Base-by-base conservation (phyloP, 2,888 invertebrate genomes). In the Ariolimax columbianus region DNA sequence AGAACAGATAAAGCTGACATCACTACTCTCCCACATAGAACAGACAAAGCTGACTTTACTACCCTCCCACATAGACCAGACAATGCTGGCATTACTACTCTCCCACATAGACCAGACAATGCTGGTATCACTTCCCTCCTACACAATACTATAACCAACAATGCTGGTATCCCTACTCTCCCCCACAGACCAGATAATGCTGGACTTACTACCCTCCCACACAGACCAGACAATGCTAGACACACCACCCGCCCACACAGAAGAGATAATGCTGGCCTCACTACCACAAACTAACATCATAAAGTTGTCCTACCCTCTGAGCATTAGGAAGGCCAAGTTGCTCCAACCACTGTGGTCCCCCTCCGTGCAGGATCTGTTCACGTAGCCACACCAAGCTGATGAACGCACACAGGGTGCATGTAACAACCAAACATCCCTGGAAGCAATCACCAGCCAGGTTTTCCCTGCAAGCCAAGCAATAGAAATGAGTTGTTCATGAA, bases 301-400 rank as follows among this genome's bases (percentile, higher is more conserved):
- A 7, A 47, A 11, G 47, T 47, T 7, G 9, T 47, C 7, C 47
- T 47, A 91, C 91, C 90, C 91, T 88, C 36, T 87, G 89, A 77
- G 75, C 81, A 80, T 84, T 91, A 89, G 73, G 83, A 87, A 75
- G 89, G 19, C 81, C 85, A 0, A 81, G 81, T 68, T 92, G 95
- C 92, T 97, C 97, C 92, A 99, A 95, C 99, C 99, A 99, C 91
- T 98, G 98, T 0, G 98, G 98, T 0, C 98, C 99, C 47, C 98
- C 99, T 0, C 98, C 99, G 93, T 98, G 98, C 91, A 99, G 95
- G 87, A 99, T 99, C 95, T 99, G 99, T 94, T 99, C 99, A 89
- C 99, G 95, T 78, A 99, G 95, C 99, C 99, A 99, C 7, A 99
- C 98, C 77, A 99, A 95, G 11, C 98, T 98, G 91, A 99, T 98